Percentiles rank a stretch among this genome's conserved stretches.
These are phyloP conservation scores for Trypoxylus dichotomus DNA, from an alignment of 1,140 invertebrate species.

Conservation along the genomic window DNA sequence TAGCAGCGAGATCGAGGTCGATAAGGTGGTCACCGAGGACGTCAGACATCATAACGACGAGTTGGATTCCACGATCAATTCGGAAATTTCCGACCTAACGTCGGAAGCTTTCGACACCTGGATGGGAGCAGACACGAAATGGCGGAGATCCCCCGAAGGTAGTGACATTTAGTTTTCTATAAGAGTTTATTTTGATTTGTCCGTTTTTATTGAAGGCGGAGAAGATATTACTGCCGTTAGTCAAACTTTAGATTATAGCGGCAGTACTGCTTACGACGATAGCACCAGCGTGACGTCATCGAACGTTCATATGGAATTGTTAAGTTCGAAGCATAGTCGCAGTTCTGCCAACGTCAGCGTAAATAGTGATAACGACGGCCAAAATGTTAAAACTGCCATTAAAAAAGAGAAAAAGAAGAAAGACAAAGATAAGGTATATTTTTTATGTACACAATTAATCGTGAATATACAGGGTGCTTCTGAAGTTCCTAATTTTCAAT, in stretches of 20 bases:
- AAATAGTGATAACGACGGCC: slow-evolving; percentile 53
- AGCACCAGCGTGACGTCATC: slow-evolving; percentile 59
- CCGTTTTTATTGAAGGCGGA: slow-evolving; percentile 47
- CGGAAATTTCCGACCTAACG: slow-evolving; percentile 56
- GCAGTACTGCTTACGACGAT: slow-evolving; percentile 57
- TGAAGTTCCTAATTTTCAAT: too few relatives aligned
- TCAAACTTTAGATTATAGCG: slow-evolving; percentile 57
- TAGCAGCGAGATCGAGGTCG: slow-evolving; percentile 46
- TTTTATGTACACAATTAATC: background rate
- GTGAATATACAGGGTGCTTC: too few relatives aligned
- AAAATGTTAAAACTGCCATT: slow-evolving; percentile 42
- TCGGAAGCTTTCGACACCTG: slow-evolving; percentile 61
- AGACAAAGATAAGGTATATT: slow-evolving; percentile 55
- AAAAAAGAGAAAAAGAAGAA: slow-evolving; percentile 61
- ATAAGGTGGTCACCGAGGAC: slow-evolving; percentile 45
- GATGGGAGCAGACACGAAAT: slow-evolving; percentile 60
- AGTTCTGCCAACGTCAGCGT: slow-evolving; percentile 54
- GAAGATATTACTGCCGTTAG: slow-evolving; percentile 60
- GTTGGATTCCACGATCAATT: slow-evolving; percentile 54
- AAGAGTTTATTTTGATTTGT: background rate
- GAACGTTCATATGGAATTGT: slow-evolving; percentile 59
- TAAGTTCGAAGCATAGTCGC: slow-evolving; percentile 55
- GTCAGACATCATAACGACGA: slow-evolving; percentile 55
- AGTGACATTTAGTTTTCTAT: background rate
- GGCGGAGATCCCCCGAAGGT: slow-evolving; percentile 64